Evolutionary conservation across 1,140 invertebrate genomes (phyloP).

Genomic region (Lepidurus arcticus): DNA sequence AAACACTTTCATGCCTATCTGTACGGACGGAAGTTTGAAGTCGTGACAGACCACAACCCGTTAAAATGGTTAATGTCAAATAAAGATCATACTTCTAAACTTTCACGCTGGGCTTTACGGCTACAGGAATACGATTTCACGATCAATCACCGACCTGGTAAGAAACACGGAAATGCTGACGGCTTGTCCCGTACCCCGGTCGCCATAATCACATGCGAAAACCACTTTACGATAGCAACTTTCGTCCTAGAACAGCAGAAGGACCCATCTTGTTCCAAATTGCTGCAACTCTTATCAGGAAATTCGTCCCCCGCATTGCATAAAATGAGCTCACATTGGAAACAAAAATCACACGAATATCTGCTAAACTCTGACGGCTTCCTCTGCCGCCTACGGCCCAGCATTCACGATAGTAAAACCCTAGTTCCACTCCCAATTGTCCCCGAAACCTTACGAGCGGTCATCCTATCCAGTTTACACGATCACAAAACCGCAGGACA

Average conservation of each 20-base stretch:
- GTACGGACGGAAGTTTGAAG: background rate
- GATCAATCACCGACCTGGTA: too few relatives aligned
- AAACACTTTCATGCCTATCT: background rate
- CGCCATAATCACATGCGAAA: background rate
- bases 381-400: background rate
- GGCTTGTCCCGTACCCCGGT: too few relatives aligned
- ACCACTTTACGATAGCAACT: background rate
- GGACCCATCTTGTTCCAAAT: background rate
- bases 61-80: background rate
- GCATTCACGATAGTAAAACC: background rate
- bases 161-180: too few relatives aligned
- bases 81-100: background rate
- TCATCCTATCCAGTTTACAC: background rate
- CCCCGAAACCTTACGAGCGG: background rate
- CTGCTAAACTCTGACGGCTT: background rate
- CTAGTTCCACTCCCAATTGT: background rate
- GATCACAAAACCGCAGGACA: background rate
- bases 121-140: too few relatives aligned
- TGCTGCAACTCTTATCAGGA: background rate
- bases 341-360: background rate
- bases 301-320: background rate
- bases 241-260: background rate
- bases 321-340: background rate
- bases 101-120: background rate
- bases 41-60: background rate